Evolutionary conservation across 1,140 invertebrate genomes (phyloP), one percentile per base, ranked within the genome.

Genomic region (Episyrphus balteatus): DNA sequence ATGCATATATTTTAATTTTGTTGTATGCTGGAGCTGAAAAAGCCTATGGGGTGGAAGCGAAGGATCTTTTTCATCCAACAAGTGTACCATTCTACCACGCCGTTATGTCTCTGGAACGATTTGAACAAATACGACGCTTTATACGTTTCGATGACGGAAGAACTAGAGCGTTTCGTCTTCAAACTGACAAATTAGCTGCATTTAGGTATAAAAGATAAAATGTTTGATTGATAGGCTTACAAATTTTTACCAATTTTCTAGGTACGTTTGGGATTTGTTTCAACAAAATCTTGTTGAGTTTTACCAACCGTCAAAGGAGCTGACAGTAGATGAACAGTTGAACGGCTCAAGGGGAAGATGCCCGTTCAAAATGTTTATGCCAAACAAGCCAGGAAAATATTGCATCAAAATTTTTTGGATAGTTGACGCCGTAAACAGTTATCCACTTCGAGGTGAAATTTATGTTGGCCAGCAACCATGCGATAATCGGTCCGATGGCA

Each of bases 321-420:
- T 67, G 34, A 60, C 59, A 47, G 45, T 68, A 34, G 62, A 67
- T 59, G 62, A 70, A 53, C 65, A 69, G 42, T 50, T 69, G 31
- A 68, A 64, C 55, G 58, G 60, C 38, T 57, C 61, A 5, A 64
- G 68, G 57, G 49, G 56, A 5, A 54, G 57, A 46, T 69, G 59
- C 51, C 48, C 36, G 40, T 70, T 66, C 55, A 62, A 50, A 7
- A 63, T 69, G 53, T 68, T 60, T 44, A 69, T 68, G 52, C 50
- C 52, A 38, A 55, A 58, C 38, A 70, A 69, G 54, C n/a, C 41
- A 13, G 47, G 44, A 33, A 52, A 49, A 32, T 51, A 48, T 40
- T 26, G 46, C 10, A 45, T 48, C 49, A 46, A 59, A 42, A 21
- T 43, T n/a, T 54, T 40, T 19, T 49, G 47, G 39, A 39, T 52